Conservation (phyloP, 2,113 vertebrate genomes). For the Chloroceryle aenea region DNA sequence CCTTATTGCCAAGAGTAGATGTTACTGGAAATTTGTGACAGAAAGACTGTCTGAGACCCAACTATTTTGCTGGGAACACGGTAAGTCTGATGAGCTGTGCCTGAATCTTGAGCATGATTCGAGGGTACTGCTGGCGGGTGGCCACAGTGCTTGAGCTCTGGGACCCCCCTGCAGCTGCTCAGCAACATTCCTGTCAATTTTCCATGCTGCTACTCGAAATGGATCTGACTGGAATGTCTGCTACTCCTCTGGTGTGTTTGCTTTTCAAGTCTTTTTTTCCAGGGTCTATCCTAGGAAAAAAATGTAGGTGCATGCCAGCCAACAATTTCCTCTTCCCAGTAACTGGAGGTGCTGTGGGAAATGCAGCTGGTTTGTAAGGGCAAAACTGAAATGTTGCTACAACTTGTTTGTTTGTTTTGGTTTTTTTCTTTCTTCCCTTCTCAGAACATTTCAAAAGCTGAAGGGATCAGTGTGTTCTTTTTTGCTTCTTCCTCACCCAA, state of each 20-base stretch:
- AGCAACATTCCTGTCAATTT: conserved; percentile 20
- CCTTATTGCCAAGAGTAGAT: not conserved
- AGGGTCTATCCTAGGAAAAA: conserved; percentile 27
- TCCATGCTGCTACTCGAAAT: conserved; percentile 2
- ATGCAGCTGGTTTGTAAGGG: not conserved
- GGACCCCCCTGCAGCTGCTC: conserved; percentile 53
- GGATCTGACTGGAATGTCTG: conserved; percentile 50
- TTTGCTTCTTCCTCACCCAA: not conserved
- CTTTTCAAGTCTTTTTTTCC: conserved; percentile 39
- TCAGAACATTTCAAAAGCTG: not conserved
- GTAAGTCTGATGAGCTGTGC: not conserved
- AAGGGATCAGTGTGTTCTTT: not conserved
- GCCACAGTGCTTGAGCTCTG: not conserved
- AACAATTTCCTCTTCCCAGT: not conserved
- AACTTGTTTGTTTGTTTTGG: not conserved
- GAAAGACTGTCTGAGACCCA: not conserved
- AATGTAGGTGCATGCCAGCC: not conserved
- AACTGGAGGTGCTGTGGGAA: not conserved
- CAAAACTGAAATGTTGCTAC: not conserved
- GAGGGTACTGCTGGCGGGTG: not conserved
- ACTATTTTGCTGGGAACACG: not conserved
- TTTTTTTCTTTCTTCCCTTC: not conserved
- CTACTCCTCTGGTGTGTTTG: not conserved
- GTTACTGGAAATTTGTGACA: conserved; percentile 20
- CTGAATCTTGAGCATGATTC: not conserved